Base-by-base conservation (phyloP, 2,113 vertebrate genomes). In the Cettia cetti region DNA sequence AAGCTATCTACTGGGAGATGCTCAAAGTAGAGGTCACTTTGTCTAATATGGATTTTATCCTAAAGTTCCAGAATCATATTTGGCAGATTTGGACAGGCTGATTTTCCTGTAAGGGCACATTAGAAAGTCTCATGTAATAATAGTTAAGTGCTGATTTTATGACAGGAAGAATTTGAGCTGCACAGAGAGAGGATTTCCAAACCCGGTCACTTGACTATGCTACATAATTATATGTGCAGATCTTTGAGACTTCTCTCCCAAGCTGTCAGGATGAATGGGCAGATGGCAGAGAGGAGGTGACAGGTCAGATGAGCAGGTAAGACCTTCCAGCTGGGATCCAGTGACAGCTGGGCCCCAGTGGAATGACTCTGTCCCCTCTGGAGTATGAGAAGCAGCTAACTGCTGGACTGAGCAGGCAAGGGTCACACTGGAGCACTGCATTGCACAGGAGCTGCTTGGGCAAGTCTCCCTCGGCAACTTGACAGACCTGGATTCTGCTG, bases 401-500 rank as follows among this genome's bases (percentile, higher is more conserved):
- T 64, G 59, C 49, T 59, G 69, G 50, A 19, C 53, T 80, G 88
- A 31, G 76, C 45, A 83, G 66, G 21, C 54, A 54, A 39, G 37
- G 86, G 27, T 90, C 47, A 83, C 50, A 2, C 82, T 82, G 61
- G 2, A 50, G 57, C 40, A 19, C 18, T 11, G 56, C 42, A 27
- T 12, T 7, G 44, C 53, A n/a, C 13, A 13, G 70, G 28, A 56
- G 16, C 37, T 79, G 71, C 59, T 39, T 47, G 40, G 57, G n/a
- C 19, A 35, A 26, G 49, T 56, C 50, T 82, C 49, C 40, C 75
- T 61, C 0, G 0, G 22, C 0, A 2, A 5, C 44, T 52, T 3
- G 4, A 65, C 47, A 84, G 81, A 75, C 47, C 33, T 63, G 44
- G 11, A 30, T 61, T 76, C 66, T 91, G 24, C 45, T 3, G 13